Base-by-base conservation (phyloP, 1,140 invertebrate genomes). In the Battus philenor region DNA sequence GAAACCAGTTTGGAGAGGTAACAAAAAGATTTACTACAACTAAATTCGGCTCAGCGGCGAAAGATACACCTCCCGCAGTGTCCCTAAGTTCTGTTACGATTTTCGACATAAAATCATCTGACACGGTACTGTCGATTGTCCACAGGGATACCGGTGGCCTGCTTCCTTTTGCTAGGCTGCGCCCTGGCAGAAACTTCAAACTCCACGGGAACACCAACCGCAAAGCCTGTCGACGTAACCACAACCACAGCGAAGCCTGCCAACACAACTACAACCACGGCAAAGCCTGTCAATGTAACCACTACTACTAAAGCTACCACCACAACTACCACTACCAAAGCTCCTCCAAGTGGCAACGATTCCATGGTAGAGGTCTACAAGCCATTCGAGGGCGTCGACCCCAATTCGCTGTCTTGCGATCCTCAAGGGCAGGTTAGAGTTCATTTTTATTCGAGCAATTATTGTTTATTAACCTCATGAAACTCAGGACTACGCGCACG, bases 361-460 rank as follows among this genome's bases (percentile, higher is more conserved):
- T 6, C 17, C 8, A 13, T 9, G 1, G 11, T 20, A 6, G 11
- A n/a, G 3, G 9, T 17, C 2, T 44, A 46, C n/a, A 41, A n/a
- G 13, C 30, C 9, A 17, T 50, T 65, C 4, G 18, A 55, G 2
- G 60, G 59, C 3, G 67, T 78, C 0, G 69, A 83, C 38, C 76
- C 76, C 1, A 72, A 83, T 33, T 49, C 65, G 0, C 43, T 79
- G 2, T 59, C 59, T 3, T 83, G 79, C 41, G 79, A 83, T 13
- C 72, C 79, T 4, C 20, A n/a, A 8, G 76, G 79, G 36, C 48
- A 68, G 22, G 77, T 81, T 53, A 56, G 46, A 46, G 30, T 29
- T 32, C 20, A 29, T 5, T 33, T 27, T 10, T 33, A 7, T 30
- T 13, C n/a, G n/a, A n/a, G n/a, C n/a, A n/a, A n/a, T n/a, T n/a